Conservation (phyloP, 2,113 vertebrate species). For the Tenebrosternarchus preto region DNA sequence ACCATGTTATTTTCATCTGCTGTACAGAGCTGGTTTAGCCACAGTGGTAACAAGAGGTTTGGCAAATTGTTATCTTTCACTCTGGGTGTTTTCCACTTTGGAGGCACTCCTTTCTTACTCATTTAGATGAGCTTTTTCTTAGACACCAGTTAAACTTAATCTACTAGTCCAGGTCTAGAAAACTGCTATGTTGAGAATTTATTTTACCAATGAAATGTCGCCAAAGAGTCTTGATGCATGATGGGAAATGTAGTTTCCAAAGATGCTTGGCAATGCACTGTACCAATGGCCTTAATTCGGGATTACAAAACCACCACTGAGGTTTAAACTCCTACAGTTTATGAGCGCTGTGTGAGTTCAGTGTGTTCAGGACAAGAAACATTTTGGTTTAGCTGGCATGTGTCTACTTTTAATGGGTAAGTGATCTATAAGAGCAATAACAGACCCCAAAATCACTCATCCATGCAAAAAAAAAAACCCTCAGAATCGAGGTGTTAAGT, state of each 20-base stretch:
- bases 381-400: not conserved
- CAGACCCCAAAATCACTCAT: not conserved
- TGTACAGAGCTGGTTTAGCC: not conserved
- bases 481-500: conserved; percentile 7
- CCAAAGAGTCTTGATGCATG: too few species aligned
- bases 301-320: too few species aligned
- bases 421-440: not conserved
- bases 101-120: not conserved
- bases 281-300: too few species aligned
- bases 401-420: not conserved
- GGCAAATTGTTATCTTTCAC: conserved; percentile 28
- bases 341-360: not conserved
- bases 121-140: not conserved
- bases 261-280: not conserved
- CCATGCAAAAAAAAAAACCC: not conserved
- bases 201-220: not conserved
- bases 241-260: not conserved
- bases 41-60: conserved; percentile 11
- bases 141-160: not conserved
- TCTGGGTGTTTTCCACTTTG: not conserved
- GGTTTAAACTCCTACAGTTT: too few species aligned
- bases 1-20: conserved; percentile 4
- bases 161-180: not conserved
- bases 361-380: too few species aligned
- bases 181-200: not conserved